Percentiles rank a stretch among this genome's conserved stretches.
Evolutionary conservation across 2,888 invertebrate species (phyloP).

Genomic region (Salticus scenicus): DNA sequence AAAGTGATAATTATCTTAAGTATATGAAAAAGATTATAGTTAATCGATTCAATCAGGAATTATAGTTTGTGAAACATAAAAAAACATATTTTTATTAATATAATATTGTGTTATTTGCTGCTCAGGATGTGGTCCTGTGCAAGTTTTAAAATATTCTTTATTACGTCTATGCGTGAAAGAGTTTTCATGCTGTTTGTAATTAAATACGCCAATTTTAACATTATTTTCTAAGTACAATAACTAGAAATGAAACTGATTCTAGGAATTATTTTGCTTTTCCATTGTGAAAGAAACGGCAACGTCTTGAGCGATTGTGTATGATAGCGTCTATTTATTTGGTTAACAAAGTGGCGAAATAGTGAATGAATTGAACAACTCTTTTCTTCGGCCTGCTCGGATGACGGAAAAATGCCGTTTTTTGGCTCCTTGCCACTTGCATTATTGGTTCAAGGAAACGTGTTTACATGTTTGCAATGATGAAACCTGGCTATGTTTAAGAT

Average conservation of each 20-base stretch:
- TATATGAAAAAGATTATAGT: no score
- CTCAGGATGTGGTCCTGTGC: no score
- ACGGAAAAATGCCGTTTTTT: conserved; percentile 26
- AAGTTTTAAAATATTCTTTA: no score
- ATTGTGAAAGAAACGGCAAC: background rate
- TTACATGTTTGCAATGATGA: background rate
- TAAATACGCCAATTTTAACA: background rate
- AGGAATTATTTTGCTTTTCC: background rate
- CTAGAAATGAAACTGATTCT: background rate
- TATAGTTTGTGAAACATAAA: no score
- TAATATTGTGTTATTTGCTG: no score
- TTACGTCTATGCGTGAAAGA: no score
- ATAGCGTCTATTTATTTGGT: background rate
- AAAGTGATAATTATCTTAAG: no score
- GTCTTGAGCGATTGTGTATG: background rate
- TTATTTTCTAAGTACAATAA: background rate
- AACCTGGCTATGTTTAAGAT: background rate
- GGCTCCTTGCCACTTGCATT: conserved; percentile 28
- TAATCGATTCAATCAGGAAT: no score
- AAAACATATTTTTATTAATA: no score
- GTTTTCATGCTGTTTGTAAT: no score
- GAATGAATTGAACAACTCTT: background rate
- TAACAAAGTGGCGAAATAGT: conserved; percentile 1
- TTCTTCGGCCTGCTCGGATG: background rate
- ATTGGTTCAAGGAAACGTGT: conserved; percentile 11